A percentile compares a stretch with the other conserved stretches of the same genome.
Evolutionary conservation across 2,888 invertebrate species (phyloP).

Genomic region (Cryptocheilus praepositus): DNA sequence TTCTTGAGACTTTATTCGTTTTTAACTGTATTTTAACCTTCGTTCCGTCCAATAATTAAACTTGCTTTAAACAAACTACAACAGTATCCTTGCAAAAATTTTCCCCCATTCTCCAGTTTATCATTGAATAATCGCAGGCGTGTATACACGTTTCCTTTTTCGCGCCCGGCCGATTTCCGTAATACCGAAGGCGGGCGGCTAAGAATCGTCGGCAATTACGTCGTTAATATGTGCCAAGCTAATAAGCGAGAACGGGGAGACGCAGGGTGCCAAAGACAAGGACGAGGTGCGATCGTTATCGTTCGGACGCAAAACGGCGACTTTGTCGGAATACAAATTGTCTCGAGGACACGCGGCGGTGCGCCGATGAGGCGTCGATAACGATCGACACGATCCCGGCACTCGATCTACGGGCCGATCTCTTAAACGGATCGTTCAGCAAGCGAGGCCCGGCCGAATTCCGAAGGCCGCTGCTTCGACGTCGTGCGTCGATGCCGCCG

Average conservation of each 20-base stretch:
- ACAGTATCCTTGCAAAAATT: too few relatives aligned
- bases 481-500: too few relatives aligned
- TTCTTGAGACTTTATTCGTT: too few relatives aligned
- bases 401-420: slow-evolving; percentile 22
- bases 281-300: slow-evolving; percentile 29
- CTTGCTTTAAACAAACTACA: too few relatives aligned
- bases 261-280: slow-evolving; percentile 24
- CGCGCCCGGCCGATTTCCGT: neutral
- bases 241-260: slow-evolving; percentile 21
- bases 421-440: neutral
- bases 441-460: neutral
- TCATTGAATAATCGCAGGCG: neutral
- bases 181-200: neutral
- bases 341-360: slow-evolving; percentile 40
- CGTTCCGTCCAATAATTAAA: too few relatives aligned
- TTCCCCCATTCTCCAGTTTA: too few relatives aligned
- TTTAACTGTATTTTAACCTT: too few relatives aligned
- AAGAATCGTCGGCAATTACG: slow-evolving; percentile 10
- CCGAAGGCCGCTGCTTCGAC: neutral
- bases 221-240: slow-evolving; percentile 13
- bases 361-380: slow-evolving; percentile 43
- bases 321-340: slow-evolving; percentile 54
- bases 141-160: neutral
- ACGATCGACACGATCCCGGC: slow-evolving; percentile 50
- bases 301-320: slow-evolving; percentile 34